Percentiles rank a stretch among this genome's conserved stretches.
Evolutionary conservation across 2,113 vertebrate species (phyloP).

Genomic region (Tragelaphus buxtoni): DNA sequence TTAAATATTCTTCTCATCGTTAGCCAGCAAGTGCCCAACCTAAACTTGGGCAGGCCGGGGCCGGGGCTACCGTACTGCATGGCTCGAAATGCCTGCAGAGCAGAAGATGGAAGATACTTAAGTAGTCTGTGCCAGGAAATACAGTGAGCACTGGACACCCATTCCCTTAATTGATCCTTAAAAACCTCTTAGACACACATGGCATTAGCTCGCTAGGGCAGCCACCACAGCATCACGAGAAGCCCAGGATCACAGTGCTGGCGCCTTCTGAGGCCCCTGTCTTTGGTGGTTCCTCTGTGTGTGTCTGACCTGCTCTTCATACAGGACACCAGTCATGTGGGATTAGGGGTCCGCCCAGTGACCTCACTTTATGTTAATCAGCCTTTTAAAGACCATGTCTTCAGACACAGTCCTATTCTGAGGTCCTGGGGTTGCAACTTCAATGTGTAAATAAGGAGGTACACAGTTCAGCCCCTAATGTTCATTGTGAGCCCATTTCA

Average conservation of each 20-base stretch:
- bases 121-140: background rate
- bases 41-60: background rate
- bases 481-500: background rate
- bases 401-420: background rate
- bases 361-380: background rate
- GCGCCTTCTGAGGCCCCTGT: background rate
- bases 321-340: background rate
- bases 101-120: background rate
- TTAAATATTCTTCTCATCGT: background rate
- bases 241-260: no score
- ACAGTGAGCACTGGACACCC: no score
- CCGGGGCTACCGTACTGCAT: rapidly evolving
- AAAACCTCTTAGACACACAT: background rate
- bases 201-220: rapidly evolving
- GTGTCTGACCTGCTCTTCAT: background rate
- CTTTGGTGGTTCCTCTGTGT: background rate
- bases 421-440: background rate
- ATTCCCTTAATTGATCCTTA: background rate
- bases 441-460: rapidly evolving
- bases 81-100: rapidly evolving
- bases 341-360: rapidly evolving
- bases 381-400: background rate
- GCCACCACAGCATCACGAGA: rapidly evolving
- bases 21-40: background rate
- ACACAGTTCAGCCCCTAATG: rapidly evolving